These are phyloP conservation scores for mouse (Mus musculus) DNA, from an alignment of 2,113 vertebrate genomes.

Conservation along the genomic window GRCm39 chr2:57562001-57562500, in stretches of 20 bases:
- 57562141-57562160: conserved; percentile 99
- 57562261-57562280: conserved; percentile 99
- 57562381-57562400: conserved; percentile 94
- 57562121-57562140: conserved; percentile 96
- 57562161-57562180: conserved; percentile 99
- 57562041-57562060: conserved; percentile 88
- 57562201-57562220: conserved; percentile 99
- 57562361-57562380: conserved; percentile 97
- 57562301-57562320: conserved; percentile 99
- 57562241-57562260: conserved; percentile 99
- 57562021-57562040: conserved; percentile 81
- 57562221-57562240: conserved; percentile 99
- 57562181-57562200: conserved; percentile 99
- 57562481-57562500: conserved; percentile 93
- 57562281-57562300: conserved; percentile 99
- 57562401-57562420: conserved; percentile 97
- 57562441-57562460: conserved; percentile 99
- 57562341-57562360: conserved; percentile 99
- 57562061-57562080: conserved; percentile 90
- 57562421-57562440: conserved; percentile 97
- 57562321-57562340: conserved; percentile 99
- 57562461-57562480: conserved; percentile 94
- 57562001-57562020: conserved; percentile 77
- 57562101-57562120: conserved; percentile 99
- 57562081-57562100: conserved; percentile 98